Base-by-base conservation (phyloP, 2,113 vertebrate species). In the Tragelaphus strepsiceros region DNA sequence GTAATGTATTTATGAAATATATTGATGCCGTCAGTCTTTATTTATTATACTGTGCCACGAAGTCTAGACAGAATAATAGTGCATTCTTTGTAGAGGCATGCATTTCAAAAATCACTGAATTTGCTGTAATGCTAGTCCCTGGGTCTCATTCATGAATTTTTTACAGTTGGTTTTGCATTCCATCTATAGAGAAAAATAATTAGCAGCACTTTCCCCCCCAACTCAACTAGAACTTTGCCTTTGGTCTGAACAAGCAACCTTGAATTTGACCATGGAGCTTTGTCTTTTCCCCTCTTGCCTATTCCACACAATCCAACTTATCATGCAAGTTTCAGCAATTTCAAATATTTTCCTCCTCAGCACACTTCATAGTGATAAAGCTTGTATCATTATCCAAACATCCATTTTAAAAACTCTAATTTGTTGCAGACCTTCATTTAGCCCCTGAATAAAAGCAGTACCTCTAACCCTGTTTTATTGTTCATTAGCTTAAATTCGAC, bases 41-140 rank as follows among this genome's bases (percentile, higher is more conserved):
- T 97, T 97, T 98, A 98, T 96, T 96, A 77, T 58, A 53, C 89
- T 87, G 35, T 97, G 86, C 96, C 90, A 80, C 39, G 12, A 77
- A 92, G 96, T 98, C 98, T 98, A 98, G 98, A 97, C 96, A 80
- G 96, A 97, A 97, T 89, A 97, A 97, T 94, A 93, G 97, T 90
- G 26, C 74, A 78, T 96, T 98, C 86, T 97, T 97, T 95, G 97
- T 88, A 81, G 78, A 94, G 58, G 39, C 86, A 78, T 61, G 94
- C 91, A 90, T 97, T 98, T 96, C 54, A 92, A 85, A 97, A 93
- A 97, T 95, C 93, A 93, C 54, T 81, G 51, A 93, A 71, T 96
- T 91, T 95, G 80, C 91, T 96, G 58, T 71, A 71, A 96, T 96
- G 62, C 83, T 87, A 92, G 92, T 82, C 43, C 28, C 16, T 88